phyloP scores from a whole-genome alignment of 2,888 invertebrate species.

The Biston stratarius region DNA sequence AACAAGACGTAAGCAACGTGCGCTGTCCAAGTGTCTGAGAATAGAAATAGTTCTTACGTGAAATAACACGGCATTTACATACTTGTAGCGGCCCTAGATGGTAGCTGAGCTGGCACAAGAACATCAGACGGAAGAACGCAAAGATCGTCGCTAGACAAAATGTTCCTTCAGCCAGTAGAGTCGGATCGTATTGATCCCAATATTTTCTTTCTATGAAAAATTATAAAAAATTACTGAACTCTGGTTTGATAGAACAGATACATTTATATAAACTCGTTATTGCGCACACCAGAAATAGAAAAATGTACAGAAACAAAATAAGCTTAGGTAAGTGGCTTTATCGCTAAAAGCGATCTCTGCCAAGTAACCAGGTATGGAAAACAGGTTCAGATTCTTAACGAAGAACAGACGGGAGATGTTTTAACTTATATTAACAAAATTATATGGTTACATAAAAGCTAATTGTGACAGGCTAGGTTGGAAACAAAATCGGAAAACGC shows the following conservation, averaged over 20 bases:
- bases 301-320: no score
- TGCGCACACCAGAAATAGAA: no score
- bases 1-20: conserved; percentile 20
- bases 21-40: conserved; percentile 7
- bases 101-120: conserved; percentile 88
- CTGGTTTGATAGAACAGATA: no score
- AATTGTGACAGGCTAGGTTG: not conserved
- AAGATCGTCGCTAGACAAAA: conserved; percentile 89
- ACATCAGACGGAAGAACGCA: conserved; percentile 88
- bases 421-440: no score
- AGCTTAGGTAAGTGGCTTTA: no score
- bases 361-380: no score
- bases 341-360: no score
- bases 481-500: not conserved
- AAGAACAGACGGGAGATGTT: no score
- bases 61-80: conserved; percentile 46
- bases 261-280: no score
- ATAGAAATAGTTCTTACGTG: conserved; percentile 17
- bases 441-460: no score
- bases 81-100: conserved; percentile 88
- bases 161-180: conserved; percentile 88
- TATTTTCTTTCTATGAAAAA: conserved; percentile 85
- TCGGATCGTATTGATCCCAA: conserved; percentile 88
- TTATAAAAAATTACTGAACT: not conserved
- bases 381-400: no score